Evolutionary conservation across 2,888 invertebrate species (phyloP), one percentile per base, ranked within the genome.

Genomic region (Nomada fabriciana): DNA sequence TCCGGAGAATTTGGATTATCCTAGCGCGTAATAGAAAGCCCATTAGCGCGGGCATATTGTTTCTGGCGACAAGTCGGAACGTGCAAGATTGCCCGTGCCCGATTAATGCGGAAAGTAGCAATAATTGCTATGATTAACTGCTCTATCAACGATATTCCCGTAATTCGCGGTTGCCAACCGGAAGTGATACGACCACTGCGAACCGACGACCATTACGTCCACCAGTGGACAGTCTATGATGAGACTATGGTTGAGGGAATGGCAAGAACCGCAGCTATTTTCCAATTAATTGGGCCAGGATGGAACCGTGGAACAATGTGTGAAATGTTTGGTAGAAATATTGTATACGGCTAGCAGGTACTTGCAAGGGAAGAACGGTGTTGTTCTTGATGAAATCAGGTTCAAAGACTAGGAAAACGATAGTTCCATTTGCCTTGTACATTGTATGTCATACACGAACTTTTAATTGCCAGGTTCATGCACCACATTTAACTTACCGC

Each of bases 1-100:
- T 80, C 79, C 84, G 67, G 85, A 81, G 84, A 86, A 88, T 88
- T 88, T 80, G 81, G 88, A 88, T 88, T 88, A 88, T 88, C 83
- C 84, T 82, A 82, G 77, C 82, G 75, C 82, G 77, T 88, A 88
- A 88, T 86, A 86, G 86, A 80, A 82, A 85, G 80, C 84, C 88
- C 82, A 88, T 88, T 88, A 88, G 84, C 86, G 77, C 57, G 29
- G 76, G 73, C 82, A 86, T 86, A 88, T 83, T 83, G 88, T 88
- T 88, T 83, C 87, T 81, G 59, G 68, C 82, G 86, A 85, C 82
- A 82, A 76, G 76, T 72, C 75, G 60, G 59, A 60, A 71, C 69
- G 65, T 50, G 64, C 82, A 87, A 87, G 87, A 87, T 80, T 75
- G 76, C 67, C 78, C 76, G 60, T 80, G 71, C 64, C 70, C 81